Evolutionary conservation across 2,113 vertebrate genomes (phyloP), one percentile per base, ranked within the genome.

Genomic region (Bettongia penicillata): DNA sequence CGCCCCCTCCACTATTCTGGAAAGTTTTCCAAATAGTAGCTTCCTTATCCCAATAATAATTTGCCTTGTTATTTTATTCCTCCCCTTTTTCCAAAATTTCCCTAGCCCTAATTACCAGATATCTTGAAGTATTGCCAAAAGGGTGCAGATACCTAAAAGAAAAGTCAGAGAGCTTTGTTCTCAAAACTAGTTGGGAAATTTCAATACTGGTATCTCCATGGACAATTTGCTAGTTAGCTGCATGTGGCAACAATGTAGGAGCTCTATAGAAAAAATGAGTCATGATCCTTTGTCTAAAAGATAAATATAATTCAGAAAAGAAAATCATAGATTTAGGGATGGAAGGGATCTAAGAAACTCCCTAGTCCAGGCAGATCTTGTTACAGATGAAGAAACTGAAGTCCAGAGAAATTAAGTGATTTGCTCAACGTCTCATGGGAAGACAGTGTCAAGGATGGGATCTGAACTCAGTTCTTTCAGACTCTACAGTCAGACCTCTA

Each of bases 41-140:
- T 51, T 57, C 43, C 8, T 77, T 77, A n/a, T 53, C 24, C 8
- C 49, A 51, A 84, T 48, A 50, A 84, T 37, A 95, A 53, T 91
- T 92, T 57, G n/a, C 28, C 14, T 95, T 96, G 92, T 93, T 93
- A 52, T 90, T 92, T 93, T 37, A 49, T 3, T 52, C n/a, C 12
- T 90, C 90, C 14, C 9, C 5, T 50, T 50, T 93, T 53, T 89
- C 11, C 24, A 92, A 94, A 8, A 89, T 92, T 92, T 94, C 91
- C 25, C 50, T 0, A 94, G 37, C 51, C 37, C 37, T 31, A 92
- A 23, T 68, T n/a, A 68, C 26, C 28, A 92, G 10, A 51, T 50
- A 31, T 51, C 28, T 92, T 28, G 12, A 55, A 93, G 7, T 7
- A 51, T n/a, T 55, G 55, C 3, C 26, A 9, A 94, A 90, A 92